Percentiles rank a stretch among this genome's conserved stretches.
These are phyloP conservation scores for Neoitamus cyanurus DNA, from an alignment of 2,888 invertebrate genomes.

Conservation along the genomic window DNA sequence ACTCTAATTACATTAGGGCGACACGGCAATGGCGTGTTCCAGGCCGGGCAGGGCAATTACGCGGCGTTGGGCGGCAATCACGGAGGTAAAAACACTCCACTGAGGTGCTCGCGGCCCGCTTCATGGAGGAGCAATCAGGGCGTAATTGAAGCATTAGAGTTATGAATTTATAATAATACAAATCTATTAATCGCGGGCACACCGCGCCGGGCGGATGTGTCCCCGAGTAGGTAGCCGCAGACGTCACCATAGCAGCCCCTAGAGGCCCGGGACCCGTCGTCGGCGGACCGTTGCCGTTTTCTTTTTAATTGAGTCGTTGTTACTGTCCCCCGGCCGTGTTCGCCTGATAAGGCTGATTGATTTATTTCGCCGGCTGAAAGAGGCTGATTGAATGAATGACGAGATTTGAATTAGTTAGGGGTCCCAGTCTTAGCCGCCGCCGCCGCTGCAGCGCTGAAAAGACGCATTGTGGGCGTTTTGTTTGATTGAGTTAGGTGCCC, in stretches of 20 bases:
- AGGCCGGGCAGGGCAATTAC: not conserved
- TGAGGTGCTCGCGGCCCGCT: not conserved
- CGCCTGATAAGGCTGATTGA: not conserved
- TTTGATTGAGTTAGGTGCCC: not conserved
- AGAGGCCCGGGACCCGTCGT: not conserved
- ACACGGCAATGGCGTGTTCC: conserved; percentile 19
- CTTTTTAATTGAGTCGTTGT: conserved; percentile 20
- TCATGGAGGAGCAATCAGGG: not conserved
- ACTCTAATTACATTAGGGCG: conserved; percentile 1
- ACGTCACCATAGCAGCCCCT: not conserved
- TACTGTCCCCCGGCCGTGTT: not conserved
- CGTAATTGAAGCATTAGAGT: conserved; percentile 31
- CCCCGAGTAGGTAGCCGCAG: not conserved
- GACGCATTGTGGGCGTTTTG: not conserved
- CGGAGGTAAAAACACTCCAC: not conserved
- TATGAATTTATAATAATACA: conserved; percentile 40
- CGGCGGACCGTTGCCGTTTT: not conserved
- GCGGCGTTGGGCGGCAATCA: not conserved
- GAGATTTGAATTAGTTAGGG: not conserved
- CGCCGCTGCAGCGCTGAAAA: not conserved
- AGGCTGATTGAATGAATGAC: not conserved
- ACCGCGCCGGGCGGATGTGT: not conserved
- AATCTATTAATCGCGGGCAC: not conserved
- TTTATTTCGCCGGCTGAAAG: conserved; percentile 17
- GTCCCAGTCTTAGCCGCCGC: not conserved